A percentile compares a stretch with the other conserved stretches of the same genome.
Evolutionary conservation across 2,113 vertebrate genomes (phyloP).

Genomic region (Daphoenositta chrysoptera): DNA sequence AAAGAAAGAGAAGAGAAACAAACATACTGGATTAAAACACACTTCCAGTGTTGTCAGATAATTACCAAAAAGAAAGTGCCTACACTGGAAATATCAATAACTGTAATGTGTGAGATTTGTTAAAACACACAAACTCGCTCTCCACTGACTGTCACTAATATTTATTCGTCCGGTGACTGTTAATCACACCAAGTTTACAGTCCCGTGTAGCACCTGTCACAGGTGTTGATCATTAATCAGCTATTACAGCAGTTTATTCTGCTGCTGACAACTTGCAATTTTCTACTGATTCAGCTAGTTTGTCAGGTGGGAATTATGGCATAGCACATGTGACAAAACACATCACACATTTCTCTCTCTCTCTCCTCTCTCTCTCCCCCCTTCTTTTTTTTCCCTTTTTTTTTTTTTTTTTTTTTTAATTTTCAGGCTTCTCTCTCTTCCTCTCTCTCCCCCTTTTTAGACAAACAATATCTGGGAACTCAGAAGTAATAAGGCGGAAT

Average conservation of each 20-base stretch:
- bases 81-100: constrained; percentile 79
- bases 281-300: constrained; percentile 93
- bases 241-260: constrained; percentile 97
- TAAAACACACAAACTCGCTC: constrained; percentile 78
- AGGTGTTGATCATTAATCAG: constrained; percentile 99
- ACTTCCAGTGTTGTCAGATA: constrained; percentile 58
- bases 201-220: constrained; percentile 90
- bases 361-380: constrained; percentile 54
- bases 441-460: constrained; percentile 84
- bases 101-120: constrained; percentile 73
- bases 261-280: constrained; percentile 99
- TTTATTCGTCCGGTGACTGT: constrained; percentile 85
- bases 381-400: constrained; percentile 47
- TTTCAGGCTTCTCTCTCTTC: constrained; percentile 67
- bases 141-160: constrained; percentile 78
- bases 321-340: constrained; percentile 98
- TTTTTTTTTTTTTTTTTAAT: constrained; percentile 72
- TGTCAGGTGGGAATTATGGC: constrained; percentile 99
- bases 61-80: constrained; percentile 64
- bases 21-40: constrained; percentile 49
- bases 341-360: constrained; percentile 83
- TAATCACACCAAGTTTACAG: constrained; percentile 86
- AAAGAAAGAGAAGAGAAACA: constrained; percentile 63
- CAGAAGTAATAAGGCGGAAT: constrained; percentile 99
- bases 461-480: constrained; percentile 95